Evolutionary conservation across 2,113 vertebrate species (phyloP), one percentile per base, ranked within the genome.

Genomic region (Hirundichthys speculiger): DNA sequence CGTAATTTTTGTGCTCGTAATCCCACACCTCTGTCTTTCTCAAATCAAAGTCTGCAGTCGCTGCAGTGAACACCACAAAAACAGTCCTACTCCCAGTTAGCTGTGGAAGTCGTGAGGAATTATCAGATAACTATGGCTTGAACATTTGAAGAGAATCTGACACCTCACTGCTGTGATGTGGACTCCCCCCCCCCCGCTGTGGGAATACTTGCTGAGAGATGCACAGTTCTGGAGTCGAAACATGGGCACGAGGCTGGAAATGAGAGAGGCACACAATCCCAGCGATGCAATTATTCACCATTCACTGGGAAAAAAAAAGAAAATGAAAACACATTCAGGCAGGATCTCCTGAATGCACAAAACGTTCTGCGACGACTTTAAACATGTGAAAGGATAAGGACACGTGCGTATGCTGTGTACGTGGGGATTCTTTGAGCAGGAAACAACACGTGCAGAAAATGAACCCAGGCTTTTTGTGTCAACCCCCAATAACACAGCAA

Each of bases 101-200:
- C 59, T 53, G 58, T 57, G 72, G 78, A 84, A 77, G 65, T 63
- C 45, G 63, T 51, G 70, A 79, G 54, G 56, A 66, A 66, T 79
- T 73, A 51, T 75, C 62, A 79, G 76, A 84, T 70, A 72, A 80
- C 53, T 42, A 57, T 20, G 61, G 61, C 67, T 21, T 62, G 63
- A 79, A 68, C 70, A 45, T 80, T 64, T 43, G 72, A 24, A 42
- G 58, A 73, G 70, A 72, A 65, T 80, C 65, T 74, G 78, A 75
- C 80, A 75, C 68, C 55, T 65, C 24, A 12, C 49, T 54, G 52
- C 61, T 24, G 9, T 27, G 42, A 15, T 22, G 21, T 53, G 55
- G 15, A 51, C 57, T 63, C 55, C 16, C 55, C 19, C n/a, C 55
- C 16, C 55, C 19, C n/a, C 16, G 22, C 56, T 48, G 11, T 1